These are phyloP conservation scores for Dromiciops gliroides DNA, from an alignment of 2,113 vertebrate genomes.

Conservation along the genomic window DNA sequence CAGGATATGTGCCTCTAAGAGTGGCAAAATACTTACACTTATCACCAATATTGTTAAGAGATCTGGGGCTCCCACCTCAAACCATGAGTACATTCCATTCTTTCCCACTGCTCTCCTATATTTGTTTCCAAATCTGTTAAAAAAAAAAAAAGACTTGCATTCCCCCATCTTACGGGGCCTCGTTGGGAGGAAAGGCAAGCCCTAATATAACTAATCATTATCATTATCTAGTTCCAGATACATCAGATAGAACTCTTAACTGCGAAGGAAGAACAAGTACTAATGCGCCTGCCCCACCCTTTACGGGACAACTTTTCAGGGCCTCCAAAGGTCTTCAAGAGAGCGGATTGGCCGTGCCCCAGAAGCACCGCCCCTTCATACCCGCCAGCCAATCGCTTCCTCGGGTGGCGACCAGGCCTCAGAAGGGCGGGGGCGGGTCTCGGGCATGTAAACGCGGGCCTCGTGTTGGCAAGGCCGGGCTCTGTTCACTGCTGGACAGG, in stretches of 20 bases:
- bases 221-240: not conserved
- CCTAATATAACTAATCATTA: not conserved
- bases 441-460: not conserved
- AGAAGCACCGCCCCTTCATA: not conserved
- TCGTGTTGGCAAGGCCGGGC: not conserved
- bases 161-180: not conserved
- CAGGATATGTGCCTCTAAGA: not conserved
- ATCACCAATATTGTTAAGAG: not conserved
- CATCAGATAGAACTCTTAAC: not conserved
- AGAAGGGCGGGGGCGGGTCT: not conserved
- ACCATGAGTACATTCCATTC: not conserved
- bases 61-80: not conserved
- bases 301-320: not conserved
- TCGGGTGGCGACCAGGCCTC: not conserved
- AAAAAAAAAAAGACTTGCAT: not conserved
- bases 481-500: not conserved
- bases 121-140: not conserved
- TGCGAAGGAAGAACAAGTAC: not conserved
- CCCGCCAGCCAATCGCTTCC: slow-evolving; percentile 39
- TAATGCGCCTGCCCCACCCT: not conserved
- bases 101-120: not conserved
- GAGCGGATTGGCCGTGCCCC: not conserved
- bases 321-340: not conserved
- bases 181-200: not conserved
- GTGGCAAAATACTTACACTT: not conserved